Evolutionary conservation across 2,113 vertebrate species (phyloP).

Genomic region (Brachyhypopomus gauderio): DNA sequence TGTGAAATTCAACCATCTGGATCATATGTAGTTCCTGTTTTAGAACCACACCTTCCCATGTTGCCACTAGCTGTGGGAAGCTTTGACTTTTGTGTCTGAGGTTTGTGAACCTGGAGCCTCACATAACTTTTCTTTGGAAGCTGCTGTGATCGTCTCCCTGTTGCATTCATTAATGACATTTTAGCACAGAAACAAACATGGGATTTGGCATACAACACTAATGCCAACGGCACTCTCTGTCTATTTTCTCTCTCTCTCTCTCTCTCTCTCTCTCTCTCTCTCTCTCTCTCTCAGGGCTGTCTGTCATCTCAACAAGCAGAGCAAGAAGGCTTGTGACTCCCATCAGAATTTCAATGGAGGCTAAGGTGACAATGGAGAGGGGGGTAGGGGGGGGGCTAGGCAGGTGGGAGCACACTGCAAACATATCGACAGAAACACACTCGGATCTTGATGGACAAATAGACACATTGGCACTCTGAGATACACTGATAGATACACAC

Average conservation of each 20-base stretch:
- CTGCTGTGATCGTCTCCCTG: not conserved
- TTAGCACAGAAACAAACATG: slow-evolving; percentile 20
- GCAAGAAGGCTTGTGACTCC: slow-evolving; percentile 36
- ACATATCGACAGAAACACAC: slow-evolving; percentile 55
- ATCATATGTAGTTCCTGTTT: not conserved
- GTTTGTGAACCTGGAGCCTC: not conserved
- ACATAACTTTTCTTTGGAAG: not conserved
- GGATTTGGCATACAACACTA: slow-evolving; percentile 8
- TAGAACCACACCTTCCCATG: not conserved
- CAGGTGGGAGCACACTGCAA: slow-evolving; percentile 35
- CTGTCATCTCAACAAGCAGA: slow-evolving; percentile 40
- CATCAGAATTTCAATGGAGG: slow-evolving; percentile 47
- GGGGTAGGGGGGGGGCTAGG: slow-evolving; percentile 49
- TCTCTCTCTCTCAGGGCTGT: not conserved
- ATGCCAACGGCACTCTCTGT: not conserved
- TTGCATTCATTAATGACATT: slow-evolving; percentile 29
- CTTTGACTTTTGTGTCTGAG: slow-evolving; percentile 17
- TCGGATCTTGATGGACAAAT: slow-evolving; percentile 47
- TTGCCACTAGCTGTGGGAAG: not conserved
- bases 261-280: slow-evolving; percentile 17
- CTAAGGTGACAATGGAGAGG: slow-evolving; percentile 35
- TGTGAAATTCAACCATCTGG: no score
- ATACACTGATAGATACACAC: slow-evolving; percentile 44
- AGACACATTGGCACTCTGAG: slow-evolving; percentile 55
- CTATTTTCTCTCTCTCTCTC: slow-evolving; percentile 11